Evolutionary conservation across 2,888 invertebrate species (phyloP), one percentile per base, ranked within the genome.

Genomic region (Hyposoter dolosus): DNA sequence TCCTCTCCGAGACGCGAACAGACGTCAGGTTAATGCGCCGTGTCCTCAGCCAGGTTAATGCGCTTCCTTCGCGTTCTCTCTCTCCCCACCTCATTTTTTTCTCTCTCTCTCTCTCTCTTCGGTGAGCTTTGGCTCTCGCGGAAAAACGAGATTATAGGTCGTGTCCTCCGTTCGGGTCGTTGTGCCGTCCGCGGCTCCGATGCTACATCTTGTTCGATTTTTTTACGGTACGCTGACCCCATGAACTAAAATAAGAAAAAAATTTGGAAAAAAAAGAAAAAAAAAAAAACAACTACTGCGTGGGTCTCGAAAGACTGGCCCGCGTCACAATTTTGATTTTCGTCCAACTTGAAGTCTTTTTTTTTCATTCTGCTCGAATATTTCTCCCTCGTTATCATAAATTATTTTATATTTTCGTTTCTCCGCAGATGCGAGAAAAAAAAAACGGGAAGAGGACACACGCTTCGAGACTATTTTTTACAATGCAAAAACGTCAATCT

Each of bases 61-160:
- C 75, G 83, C 83, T 75, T 69, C 72, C 53, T 19, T 82, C 43
- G 50, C 40, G 66, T 40, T 60, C 53, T 35, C 19, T 32, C 47
- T 28, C 47, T 17, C 45, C 32, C 45, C 32, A 35, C 50, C 45
- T n/a, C n/a, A 63, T 75, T 56, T 65, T 65, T 43, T n/a, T n/a
- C n/a, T 28, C 28, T 7, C 68, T 68, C 32, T 65, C 65, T 69
- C 77, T 65, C 71, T 78, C 35, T 35, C 28, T 56, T 47, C 77
- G 28, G 53, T n/a, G 63, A 50, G 47, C 69, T 81, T 50, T 23
- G 19, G 19, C 65, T 60, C 63, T 60, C 77, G 77, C 74, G 81
- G 81, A 83, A 86, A 81, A 86, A 81, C 69, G 83, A 86, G 77
- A 86, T 86, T 86, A 83, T 83, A 77, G 86, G 81, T 86, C 81